Evolutionary conservation across 2,888 invertebrate genomes (phyloP), one percentile per base, ranked within the genome.

Genomic region (Coremacera marginata): DNA sequence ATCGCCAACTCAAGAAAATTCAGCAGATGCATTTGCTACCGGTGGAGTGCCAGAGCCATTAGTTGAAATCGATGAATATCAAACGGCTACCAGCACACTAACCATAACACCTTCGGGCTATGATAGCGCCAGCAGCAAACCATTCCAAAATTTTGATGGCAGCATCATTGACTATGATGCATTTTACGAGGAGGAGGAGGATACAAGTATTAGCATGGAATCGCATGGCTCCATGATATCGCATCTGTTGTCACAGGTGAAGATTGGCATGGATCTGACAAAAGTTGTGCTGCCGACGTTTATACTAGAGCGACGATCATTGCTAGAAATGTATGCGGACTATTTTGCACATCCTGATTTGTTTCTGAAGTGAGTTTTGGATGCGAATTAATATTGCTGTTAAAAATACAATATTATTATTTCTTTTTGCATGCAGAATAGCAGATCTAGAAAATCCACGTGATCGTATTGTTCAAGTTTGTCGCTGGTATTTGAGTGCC

Each of bases 301-400:
- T 88, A 99, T 99, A 84, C 90, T 99, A 84, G 99, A 99, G 89
- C 93, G 98, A 89, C 93, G 99, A 80, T 99, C 99, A 0, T 92
- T 99, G 55, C 91, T 99, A 67, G 99, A 99, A 91, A 99, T 99
- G 99, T 99, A 98, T 89, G 99, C 99, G 70, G 99, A 99, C 91
- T 99, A 99, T 88, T 98, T 99, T 90, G 98, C 99, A 14, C 99
- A 99, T 92, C 98, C 99, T 0, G 98, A 99, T 90, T 93, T 98
- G 85, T 99, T 99, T 90, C 92, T 95, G 80, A 95, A 92, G 97
- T 97, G 90, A 88, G 89, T 84, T 71, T 7, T 55, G 22, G 9
- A 19, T 55, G 19, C n/a, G 55, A 52, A 14, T 55, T 19, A 52
- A 14, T 55, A 55, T 55, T 55, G 7, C 3, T 16, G 22, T 5